Base-by-base conservation (phyloP, 2,113 vertebrate genomes). In the Rhinolophus sinicus region DNA sequence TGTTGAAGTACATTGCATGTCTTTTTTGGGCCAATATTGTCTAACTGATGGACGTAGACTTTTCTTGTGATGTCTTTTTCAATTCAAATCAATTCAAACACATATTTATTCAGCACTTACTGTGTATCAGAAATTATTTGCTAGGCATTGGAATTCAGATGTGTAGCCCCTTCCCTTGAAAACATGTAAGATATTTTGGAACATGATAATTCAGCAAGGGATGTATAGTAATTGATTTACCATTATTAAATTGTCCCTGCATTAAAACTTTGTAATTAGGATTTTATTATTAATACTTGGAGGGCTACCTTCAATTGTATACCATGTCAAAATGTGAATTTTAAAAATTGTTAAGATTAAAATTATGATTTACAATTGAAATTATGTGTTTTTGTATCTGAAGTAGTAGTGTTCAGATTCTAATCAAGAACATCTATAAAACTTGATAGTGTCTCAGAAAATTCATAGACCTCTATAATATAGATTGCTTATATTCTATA, bases 201-300 rank as follows among this genome's bases (percentile, higher is more conserved):
- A 38, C 4, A 72, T 60, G 24, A 80, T 67, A 82, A 47, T 85
- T 90, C n/a, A 87, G 9, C 14, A 76, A 90, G 47, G 18, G 33
- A 83, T 52, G 95, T 95, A 84, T 90, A 73, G 6, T 75, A 94
- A 86, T 87, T 83, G n/a, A 82, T 94, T 88, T 83, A 11, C 30
- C 19, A 76, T 80, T 91, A 93, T 70, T 89, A 95, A 88, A 75
- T 83, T 80, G 26, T 1, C 50, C 10, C 67, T 85, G 12, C 13
- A 82, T 95, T 86, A 69, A 50, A 82, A 88, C 35, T 90, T 93
- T 83, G 28, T 4, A 26, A 35, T 81, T 90, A 65, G 30, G 67
- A 88, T 44, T 93, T 95, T 92, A 86, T 80, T 80, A n/a, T 67
- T 67, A 77, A 82, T 28, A 95, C 5, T 73, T 89, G 69, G 14